Percentiles rank a stretch among this genome's conserved stretches.
Evolutionary conservation across 1,140 invertebrate genomes (phyloP).

Genomic region (Nymphalis io): DNA sequence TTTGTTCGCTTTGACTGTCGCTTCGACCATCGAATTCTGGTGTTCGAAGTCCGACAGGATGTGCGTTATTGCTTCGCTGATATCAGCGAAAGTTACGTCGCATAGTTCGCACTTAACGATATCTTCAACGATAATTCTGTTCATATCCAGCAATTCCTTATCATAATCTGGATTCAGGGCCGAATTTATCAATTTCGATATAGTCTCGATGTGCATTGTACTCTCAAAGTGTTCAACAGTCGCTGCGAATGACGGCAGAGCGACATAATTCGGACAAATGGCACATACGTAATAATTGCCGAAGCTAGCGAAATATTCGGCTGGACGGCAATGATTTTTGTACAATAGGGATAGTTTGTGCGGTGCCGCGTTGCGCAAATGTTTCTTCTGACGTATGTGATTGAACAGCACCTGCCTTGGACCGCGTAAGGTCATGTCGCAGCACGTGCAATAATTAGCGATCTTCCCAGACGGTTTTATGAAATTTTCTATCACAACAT

Average conservation of each 20-base stretch:
- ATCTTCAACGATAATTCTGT: constrained; percentile 48
- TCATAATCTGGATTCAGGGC: constrained; percentile 58
- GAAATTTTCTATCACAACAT: constrained; percentile 73
- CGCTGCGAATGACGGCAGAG: constrained; percentile 65
- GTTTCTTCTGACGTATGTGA: constrained; percentile 76
- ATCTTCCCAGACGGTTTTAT: constrained; percentile 71
- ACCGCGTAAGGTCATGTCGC: constrained; percentile 72
- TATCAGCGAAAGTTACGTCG: constrained; percentile 45
- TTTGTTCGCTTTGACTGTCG: constrained; percentile 48
- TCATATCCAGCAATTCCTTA: constrained; percentile 47
- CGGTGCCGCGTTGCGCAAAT: constrained; percentile 69
- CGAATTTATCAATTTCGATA: constrained; percentile 58
- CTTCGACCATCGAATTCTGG: constrained; percentile 54
- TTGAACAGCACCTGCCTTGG: constrained; percentile 73
- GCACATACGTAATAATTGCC: constrained; percentile 71
- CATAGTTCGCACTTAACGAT: constrained; percentile 57
- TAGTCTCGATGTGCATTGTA: constrained; percentile 58
- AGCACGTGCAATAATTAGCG: constrained; percentile 68
- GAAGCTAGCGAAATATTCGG: constrained; percentile 71
- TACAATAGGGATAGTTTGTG: constrained; percentile 62
- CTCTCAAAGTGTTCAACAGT: constrained; percentile 72
- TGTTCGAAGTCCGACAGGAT: constrained; percentile 58
- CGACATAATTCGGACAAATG: constrained; percentile 60
- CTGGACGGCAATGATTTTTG: constrained; percentile 67
- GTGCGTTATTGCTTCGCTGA: constrained; percentile 54